Evolutionary conservation across 2,888 invertebrate genomes (phyloP).

Genomic region (Hydraecia micacea): DNA sequence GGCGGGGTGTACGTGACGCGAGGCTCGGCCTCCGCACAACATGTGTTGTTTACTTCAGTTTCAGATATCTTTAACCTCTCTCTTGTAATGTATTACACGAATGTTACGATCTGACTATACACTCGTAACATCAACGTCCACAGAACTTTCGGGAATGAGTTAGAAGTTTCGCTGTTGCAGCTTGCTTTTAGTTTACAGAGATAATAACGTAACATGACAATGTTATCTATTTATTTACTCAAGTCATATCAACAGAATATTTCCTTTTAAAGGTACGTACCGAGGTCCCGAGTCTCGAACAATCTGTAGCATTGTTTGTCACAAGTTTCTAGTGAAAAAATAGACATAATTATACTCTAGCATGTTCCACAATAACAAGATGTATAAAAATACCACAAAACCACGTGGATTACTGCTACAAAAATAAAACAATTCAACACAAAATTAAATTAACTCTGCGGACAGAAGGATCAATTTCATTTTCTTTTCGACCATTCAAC

Average conservation of each 20-base stretch:
- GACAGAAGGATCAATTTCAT: constrained; percentile 20
- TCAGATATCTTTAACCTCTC: constrained; percentile 59
- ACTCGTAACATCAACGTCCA: neutral
- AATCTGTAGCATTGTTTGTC: constrained; percentile 10
- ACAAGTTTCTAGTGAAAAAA: neutral
- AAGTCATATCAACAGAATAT: constrained; percentile 18
- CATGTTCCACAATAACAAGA: constrained; percentile 7
- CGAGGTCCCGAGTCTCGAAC: constrained; percentile 1
- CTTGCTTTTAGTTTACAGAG: constrained; percentile 1
- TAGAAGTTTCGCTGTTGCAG: constrained; percentile 10
- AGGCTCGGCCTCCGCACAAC: constrained; percentile 55
- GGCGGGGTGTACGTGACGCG: constrained; percentile 58
- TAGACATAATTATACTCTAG: neutral
- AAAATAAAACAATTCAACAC: constrained; percentile 23
- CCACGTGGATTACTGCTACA: neutral
- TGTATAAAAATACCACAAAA: constrained; percentile 7
- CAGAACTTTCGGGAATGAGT: constrained; percentile 17
- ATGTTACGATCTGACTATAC: constrained; percentile 1
- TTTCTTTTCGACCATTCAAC: constrained; percentile 2
- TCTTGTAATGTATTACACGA: constrained; percentile 28
- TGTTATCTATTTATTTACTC: constrained; percentile 13
- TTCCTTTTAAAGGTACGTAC: neutral
- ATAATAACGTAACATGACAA: neutral
- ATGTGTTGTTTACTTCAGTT: constrained; percentile 64
- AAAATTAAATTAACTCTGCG: constrained; percentile 6